A percentile compares a stretch with the other conserved stretches of the same genome.
These are phyloP conservation scores for Gerris buenoi DNA, from an alignment of 1,140 invertebrate genomes.

Conservation along the genomic window DNA sequence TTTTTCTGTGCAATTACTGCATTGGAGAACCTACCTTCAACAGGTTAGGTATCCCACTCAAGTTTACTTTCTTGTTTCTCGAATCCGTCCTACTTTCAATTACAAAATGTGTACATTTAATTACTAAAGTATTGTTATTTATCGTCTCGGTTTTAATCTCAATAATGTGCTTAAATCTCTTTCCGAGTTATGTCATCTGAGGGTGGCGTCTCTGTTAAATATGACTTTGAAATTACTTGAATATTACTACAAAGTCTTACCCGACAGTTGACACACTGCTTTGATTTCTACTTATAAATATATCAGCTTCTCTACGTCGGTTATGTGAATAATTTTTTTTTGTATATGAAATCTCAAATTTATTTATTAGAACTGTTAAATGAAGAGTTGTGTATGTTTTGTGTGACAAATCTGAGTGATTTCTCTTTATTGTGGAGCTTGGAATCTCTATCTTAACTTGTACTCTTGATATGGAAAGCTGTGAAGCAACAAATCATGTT, in stretches of 20 bases:
- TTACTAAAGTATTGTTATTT: background rate
- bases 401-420: background rate
- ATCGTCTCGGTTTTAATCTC: background rate
- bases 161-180: background rate
- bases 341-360: too few relatives aligned
- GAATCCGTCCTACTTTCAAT: background rate
- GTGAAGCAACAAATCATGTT: slow-evolving; percentile 14
- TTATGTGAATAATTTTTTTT: too few relatives aligned
- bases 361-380: too few relatives aligned
- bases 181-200: slow-evolving; percentile 1
- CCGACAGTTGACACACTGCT: too few relatives aligned
- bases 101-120: background rate
- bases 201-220: background rate
- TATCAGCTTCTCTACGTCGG: too few relatives aligned
- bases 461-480: slow-evolving; percentile 7
- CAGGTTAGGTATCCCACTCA: background rate
- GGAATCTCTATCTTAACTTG: background rate
- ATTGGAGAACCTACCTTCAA: background rate
- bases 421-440: slow-evolving; percentile 1
- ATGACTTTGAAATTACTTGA: slow-evolving; percentile 1
- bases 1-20: background rate
- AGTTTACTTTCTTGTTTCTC: background rate
- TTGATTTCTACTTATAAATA: too few relatives aligned
- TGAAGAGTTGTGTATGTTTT: background rate
- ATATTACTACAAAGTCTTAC: background rate